Evolutionary conservation across 2,113 vertebrate species (phyloP).

Genomic region (Plotosus lineatus): DNA sequence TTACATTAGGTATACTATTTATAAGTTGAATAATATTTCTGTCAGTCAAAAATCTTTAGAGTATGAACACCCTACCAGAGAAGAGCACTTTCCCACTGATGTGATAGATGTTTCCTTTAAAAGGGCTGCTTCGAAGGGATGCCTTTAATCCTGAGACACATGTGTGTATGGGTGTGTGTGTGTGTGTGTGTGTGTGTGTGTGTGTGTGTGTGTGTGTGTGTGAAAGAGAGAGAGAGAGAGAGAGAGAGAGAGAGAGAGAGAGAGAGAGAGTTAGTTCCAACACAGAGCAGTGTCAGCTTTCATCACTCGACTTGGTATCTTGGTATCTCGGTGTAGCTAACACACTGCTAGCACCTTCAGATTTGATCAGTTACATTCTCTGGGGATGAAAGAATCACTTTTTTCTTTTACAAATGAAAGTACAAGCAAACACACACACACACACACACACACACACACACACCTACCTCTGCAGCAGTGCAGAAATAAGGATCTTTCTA

Average conservation of each 20-base stretch:
- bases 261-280: constrained; percentile 22
- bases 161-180: constrained; percentile 41
- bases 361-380: constrained; percentile 31
- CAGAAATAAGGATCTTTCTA: constrained; percentile 86
- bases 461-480: constrained; percentile 84
- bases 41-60: background rate
- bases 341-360: constrained; percentile 21
- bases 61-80: constrained; percentile 78
- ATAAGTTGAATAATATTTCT: background rate
- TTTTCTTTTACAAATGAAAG: background rate
- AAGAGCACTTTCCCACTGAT: constrained; percentile 88
- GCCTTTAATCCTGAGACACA: constrained; percentile 81
- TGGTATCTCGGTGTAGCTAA: constrained; percentile 7
- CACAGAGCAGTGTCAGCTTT: constrained; percentile 23
- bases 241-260: constrained; percentile 11
- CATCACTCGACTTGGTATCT: constrained; percentile 20
- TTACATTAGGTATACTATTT: background rate
- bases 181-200: background rate
- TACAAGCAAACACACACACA: background rate
- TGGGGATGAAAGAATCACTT: constrained; percentile 12
- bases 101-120: constrained; percentile 90
- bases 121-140: constrained; percentile 81
- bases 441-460: constrained; percentile 12
- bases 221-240: background rate
- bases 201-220: no score